Evolutionary conservation across 2,113 vertebrate genomes (phyloP).

Genomic region (Eretmochelys imbricata): DNA sequence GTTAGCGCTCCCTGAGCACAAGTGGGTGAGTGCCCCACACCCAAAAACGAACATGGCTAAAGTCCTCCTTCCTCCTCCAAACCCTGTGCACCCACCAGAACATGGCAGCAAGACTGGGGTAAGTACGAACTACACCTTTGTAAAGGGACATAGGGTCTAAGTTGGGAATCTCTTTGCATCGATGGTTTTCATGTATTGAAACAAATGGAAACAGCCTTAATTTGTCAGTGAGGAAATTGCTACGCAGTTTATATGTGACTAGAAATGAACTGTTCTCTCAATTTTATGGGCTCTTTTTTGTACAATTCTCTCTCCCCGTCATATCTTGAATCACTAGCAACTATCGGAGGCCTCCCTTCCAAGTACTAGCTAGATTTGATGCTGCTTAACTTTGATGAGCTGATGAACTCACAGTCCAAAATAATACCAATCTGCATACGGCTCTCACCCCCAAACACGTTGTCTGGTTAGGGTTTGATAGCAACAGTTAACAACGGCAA

Average conservation of each 20-base stretch:
- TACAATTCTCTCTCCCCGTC: background rate
- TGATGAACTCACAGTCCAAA: background rate
- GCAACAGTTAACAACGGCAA: slow-evolving; percentile 10
- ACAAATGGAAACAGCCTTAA: background rate
- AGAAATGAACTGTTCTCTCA: background rate
- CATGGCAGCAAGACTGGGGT: rapidly evolving
- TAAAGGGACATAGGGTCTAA: rapidly evolving
- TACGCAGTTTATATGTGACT: background rate
- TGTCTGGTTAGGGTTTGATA: background rate
- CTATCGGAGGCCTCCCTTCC: background rate
- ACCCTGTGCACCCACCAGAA: background rate
- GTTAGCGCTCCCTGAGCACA: background rate
- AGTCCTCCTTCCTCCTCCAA: background rate
- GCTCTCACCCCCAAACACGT: background rate
- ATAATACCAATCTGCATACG: background rate
- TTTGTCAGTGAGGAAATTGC: background rate
- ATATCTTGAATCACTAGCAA: background rate
- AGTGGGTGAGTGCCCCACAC: too few species aligned
- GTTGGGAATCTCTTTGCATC: background rate
- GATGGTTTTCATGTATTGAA: background rate
- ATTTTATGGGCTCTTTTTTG: background rate
- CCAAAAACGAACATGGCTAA: background rate
- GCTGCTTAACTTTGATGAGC: background rate
- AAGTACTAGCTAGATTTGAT: background rate
- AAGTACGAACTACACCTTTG: background rate